phyloP scores from a whole-genome alignment of 2,113 vertebrate species.

The Craseonycteris thonglongyai region DNA sequence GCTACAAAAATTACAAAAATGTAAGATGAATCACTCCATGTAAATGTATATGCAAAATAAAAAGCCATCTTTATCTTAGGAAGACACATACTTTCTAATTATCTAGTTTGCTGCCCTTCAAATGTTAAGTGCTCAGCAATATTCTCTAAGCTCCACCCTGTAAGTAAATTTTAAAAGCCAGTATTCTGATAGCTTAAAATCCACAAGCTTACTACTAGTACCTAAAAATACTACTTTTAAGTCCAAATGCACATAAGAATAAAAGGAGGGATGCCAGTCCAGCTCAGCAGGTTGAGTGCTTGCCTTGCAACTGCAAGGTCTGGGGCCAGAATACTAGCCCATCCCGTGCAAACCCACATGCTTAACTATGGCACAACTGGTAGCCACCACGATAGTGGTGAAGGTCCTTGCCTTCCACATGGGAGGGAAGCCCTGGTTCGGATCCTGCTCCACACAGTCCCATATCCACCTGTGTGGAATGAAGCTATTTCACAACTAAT shows the following conservation, averaged over 20 bases:
- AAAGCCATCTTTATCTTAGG: slow-evolving; percentile 35
- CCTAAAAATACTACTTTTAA: neutral
- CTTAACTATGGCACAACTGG: too few species aligned
- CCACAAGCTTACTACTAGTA: neutral
- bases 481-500: too few species aligned
- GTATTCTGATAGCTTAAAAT: neutral
- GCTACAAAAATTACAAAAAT: slow-evolving; percentile 52
- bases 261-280: too few species aligned
- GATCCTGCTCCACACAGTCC: too few species aligned
- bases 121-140: neutral
- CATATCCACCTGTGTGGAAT: too few species aligned
- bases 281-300: too few species aligned
- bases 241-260: neutral
- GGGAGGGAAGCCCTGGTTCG: too few species aligned
- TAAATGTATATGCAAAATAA: slow-evolving; percentile 49
- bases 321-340: too few species aligned
- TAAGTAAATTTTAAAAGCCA: slow-evolving; percentile 20
- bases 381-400: too few species aligned
- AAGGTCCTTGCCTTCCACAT: too few species aligned
- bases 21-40: slow-evolving; percentile 52
- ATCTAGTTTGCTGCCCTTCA: neutral
- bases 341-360: too few species aligned
- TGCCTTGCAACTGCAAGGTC: too few species aligned
- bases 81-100: slow-evolving; percentile 30
- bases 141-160: neutral